These are phyloP conservation scores for Cariama cristata DNA, from an alignment of 2,113 vertebrate genomes.

Conservation along the genomic window DNA sequence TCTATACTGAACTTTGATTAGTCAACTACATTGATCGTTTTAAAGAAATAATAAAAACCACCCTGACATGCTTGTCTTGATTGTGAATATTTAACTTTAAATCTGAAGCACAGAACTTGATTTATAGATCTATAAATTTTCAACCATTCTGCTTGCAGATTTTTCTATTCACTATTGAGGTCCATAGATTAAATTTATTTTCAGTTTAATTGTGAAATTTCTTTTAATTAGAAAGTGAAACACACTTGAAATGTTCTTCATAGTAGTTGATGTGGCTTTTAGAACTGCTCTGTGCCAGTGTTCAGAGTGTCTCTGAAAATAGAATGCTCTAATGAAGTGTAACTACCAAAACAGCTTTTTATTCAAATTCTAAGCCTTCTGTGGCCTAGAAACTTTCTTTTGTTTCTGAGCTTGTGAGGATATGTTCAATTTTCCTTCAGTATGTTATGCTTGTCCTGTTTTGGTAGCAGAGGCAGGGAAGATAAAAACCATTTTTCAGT, in stretches of 20 bases:
- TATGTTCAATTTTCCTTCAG: neutral
- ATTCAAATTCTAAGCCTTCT: neutral
- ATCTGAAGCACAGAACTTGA: neutral
- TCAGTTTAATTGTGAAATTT: neutral
- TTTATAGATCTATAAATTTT: neutral
- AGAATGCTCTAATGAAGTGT: neutral
- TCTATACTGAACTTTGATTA: neutral
- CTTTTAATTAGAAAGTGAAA: neutral
- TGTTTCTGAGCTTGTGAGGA: neutral
- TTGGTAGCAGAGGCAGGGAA: neutral
- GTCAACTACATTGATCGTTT: neutral
- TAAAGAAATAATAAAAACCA: fast-evolving
- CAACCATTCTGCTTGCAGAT: neutral
- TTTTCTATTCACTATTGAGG: neutral
- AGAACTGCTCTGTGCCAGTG: neutral
- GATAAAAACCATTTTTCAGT: neutral
- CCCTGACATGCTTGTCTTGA: neutral
- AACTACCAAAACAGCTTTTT: neutral
- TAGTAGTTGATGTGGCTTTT: neutral
- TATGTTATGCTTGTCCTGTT: neutral
- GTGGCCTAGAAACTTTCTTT: neutral
- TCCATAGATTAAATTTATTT: neutral
- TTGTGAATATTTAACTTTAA: neutral
- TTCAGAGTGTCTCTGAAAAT: neutral
- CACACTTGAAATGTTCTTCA: neutral